Evolutionary conservation across 2,888 invertebrate genomes (phyloP), one percentile per base, ranked within the genome.

Genomic region (Melanargia galathea): DNA sequence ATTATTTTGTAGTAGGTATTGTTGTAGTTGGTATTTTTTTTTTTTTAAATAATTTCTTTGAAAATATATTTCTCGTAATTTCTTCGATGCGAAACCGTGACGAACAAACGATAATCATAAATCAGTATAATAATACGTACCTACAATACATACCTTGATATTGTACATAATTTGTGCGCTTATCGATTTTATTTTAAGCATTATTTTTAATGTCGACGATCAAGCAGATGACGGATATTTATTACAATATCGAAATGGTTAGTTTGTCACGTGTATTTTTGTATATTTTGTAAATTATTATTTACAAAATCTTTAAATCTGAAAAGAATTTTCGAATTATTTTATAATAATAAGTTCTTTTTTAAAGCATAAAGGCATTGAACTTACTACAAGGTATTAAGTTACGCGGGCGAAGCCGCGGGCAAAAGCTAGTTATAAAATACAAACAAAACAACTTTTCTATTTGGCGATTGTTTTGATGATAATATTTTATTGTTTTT

Each of bases 141-240:
- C 2, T 38, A 38, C 13, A 38, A 40, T 22, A 40, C 20, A 45
- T 11, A 20, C 18, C 1, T 1, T 4, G 2, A 4, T 0, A 40
- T 40, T n/a, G 6, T n/a, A 40, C 18, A n/a, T 24, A 48, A 24
- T 26, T 33, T 57, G 30, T 22, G 35, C 57, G 33, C n/a, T 58
- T 58, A 48, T 58, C 46, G 33, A 58, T 58, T 24, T n/a, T 22
- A 13, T 58, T 57, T 35, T 35, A 35, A 48, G 22, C 33, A 58
- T 58, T 35, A 33, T 57, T 46, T 57, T 46, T n/a, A 43, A 57
- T 18, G 13, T 57, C 45, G 24, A 24, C 43, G 43, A 26, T 55
- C 26, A 26, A 54, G 13, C 35, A 16, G 7, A 16, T 24, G 30
- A 26, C 38, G 5, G 13, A 18, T 6, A 43, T 22, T 33, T 33